Base-by-base conservation (phyloP, 2,113 vertebrate species). In the Hiodon tergisus region DNA sequence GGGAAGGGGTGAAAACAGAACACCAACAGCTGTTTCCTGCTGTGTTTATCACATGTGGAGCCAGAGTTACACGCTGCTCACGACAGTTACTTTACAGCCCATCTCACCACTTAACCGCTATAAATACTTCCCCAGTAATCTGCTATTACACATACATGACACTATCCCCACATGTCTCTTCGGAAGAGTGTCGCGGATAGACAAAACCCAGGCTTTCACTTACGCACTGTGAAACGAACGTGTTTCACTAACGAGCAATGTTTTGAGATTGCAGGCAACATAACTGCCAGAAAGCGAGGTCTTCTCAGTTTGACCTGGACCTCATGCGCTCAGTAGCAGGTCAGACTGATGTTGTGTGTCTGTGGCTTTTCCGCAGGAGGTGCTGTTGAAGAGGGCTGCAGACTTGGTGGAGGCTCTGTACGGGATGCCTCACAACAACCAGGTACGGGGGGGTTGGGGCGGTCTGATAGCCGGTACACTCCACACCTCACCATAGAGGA, bases 391-490 rank as follows among this genome's bases (percentile, higher is more conserved):
- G 89, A 88, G 95, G 69, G 95, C 95, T 0, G 95, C 96, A 0
- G 95, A 96, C 82, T 77, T 96, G 86, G 95, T 96, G 66, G 96
- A 97, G 79, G 96, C 94, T 6, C 89, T 97, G 48, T 98, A 97
- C 1, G 94, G 94, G 76, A 92, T 92, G 94, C 95, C 94, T 0
- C 91, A 95, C 87, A 91, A 93, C 80, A 97, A 95, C 89, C 95
- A 98, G 94, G 95, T 96, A 31, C 31, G 31, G 31, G 31, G 31
- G 31, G 31, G 31, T 31, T 31, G 31, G 31, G 31, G 31, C 31
- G 31, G 31, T 31, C 31, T 31, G 31, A 31, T 31, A 31, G 31
- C 31, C 31, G 31, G 31, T 31, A 31, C 31, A 31, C 31, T 31
- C 31, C 31, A 31, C 31, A 31, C 31, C 31, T 31, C 31, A 31